These are phyloP conservation scores for Zaprionus ornatus DNA, from an alignment of 1,140 invertebrate genomes.

Conservation along the genomic window DNA sequence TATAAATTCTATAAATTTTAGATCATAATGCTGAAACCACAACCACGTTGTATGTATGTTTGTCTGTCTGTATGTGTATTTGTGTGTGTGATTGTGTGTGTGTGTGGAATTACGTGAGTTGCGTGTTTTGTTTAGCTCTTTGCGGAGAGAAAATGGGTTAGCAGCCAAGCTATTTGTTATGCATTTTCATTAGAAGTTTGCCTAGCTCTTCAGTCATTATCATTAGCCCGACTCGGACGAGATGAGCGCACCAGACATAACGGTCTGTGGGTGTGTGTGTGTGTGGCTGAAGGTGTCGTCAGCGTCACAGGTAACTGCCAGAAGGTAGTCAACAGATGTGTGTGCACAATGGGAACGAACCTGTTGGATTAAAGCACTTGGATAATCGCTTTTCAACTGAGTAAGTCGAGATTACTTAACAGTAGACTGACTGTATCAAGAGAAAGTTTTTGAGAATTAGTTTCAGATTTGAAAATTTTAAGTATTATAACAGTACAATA, in stretches of 20 bases:
- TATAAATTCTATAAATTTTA: constrained; percentile 82
- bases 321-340: not conserved
- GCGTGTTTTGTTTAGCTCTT: constrained; percentile 42
- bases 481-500: too few relatives aligned
- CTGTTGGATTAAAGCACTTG: not conserved
- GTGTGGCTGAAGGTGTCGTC: not conserved
- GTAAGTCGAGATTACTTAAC: not conserved
- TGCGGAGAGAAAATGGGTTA: constrained; percentile 43
- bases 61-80: constrained; percentile 19
- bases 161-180: constrained; percentile 62
- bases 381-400: not conserved
- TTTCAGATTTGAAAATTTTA: too few relatives aligned
- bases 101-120: constrained; percentile 49
- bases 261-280: not conserved
- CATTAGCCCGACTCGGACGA: constrained; percentile 47
- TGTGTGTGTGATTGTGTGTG: constrained; percentile 30
- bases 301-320: constrained; percentile 1
- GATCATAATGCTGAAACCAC: constrained; percentile 69
- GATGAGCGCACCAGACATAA: constrained; percentile 5
- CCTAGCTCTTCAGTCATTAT: constrained; percentile 53
- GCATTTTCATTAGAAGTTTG: constrained; percentile 74
- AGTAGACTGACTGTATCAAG: not conserved
- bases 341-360: not conserved
- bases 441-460: not conserved
- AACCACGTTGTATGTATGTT: constrained; percentile 18